Evolutionary conservation across 2,797 vertebrate species (phyloP), one percentile per base, ranked within the genome.

Genomic region (Caiman crocodilus): DNA sequence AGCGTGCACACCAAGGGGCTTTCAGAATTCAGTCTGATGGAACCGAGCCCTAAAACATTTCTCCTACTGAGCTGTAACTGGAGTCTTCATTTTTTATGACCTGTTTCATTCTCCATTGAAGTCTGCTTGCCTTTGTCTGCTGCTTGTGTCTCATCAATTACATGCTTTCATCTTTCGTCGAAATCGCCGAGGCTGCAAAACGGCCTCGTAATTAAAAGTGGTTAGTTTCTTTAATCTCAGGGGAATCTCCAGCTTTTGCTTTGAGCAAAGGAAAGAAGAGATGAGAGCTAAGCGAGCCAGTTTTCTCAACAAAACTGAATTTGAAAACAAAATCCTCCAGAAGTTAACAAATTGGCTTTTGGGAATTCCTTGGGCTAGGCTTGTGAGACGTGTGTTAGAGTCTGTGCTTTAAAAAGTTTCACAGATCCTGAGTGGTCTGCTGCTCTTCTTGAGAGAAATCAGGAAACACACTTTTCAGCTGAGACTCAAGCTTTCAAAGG

Each of bases 151-250:
- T 80, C 71, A 25, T 76, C 84, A 81, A n/a, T 58, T 35, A 30
- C 55, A 65, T 8, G 10, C 16, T 89, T 94, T 63, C n/a, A 80
- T 88, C 50, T 81, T 18, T 23, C 56, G 57, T 84, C n/a, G 87
- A 89, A 94, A 85, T 63, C 78, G 1, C 42, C 75, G 78, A 35
- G 61, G 50, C 57, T 82, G 63, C 14, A 60, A 8, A 9, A 60
- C 55, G 11, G 8, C 65, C 15, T 75, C 59, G 8, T 30, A 28
- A 79, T 85, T 32, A 84, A 84, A 17, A 80, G 5, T 61, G 14
- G 80, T 83, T 74, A 26, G 4, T 15, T 77, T n/a, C 15, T 42
- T 18, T 75, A 79, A 93, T 83, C 25, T 79, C 35, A 42, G 28
- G n/a, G 81, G 55, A 58, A 30, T 21, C 63, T 79, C 42, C 14